Conservation (phyloP, 2,113 vertebrate species). For the Pterophyllum scalare region DNA sequence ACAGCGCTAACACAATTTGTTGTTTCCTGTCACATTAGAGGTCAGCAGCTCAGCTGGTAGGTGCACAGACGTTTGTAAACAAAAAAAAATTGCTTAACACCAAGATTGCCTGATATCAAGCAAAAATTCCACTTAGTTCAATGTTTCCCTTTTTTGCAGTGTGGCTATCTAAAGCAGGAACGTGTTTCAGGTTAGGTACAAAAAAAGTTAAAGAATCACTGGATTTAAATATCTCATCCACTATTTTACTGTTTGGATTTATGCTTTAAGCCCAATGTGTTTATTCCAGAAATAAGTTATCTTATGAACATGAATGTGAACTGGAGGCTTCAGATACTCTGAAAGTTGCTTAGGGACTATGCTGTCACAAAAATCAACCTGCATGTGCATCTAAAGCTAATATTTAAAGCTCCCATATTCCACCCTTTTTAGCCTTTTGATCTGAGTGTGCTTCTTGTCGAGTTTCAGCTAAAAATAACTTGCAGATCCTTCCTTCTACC, state of each 20-base stretch:
- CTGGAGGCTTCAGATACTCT: too few relatives aligned
- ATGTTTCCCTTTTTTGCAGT: neutral
- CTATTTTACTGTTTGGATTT: too few relatives aligned
- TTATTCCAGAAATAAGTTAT: too few relatives aligned
- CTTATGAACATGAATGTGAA: too few relatives aligned
- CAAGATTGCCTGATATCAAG: neutral
- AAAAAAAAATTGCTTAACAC: neutral
- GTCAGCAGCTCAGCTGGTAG: neutral
- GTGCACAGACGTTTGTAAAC: neutral
- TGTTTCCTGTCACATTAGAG: neutral
- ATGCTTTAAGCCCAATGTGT: too few relatives aligned
- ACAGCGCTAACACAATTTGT: neutral
- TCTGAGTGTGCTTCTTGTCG: neutral
- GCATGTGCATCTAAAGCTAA: neutral
- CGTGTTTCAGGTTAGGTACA: neutral
- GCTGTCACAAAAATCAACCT: neutral
- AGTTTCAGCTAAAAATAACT: slow-evolving; percentile 3
- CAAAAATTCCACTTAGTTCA: slow-evolving; percentile 10
- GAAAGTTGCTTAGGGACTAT: neutral
- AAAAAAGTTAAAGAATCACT: too few relatives aligned
- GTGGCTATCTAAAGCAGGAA: neutral
- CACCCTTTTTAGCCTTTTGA: neutral
- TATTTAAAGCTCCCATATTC: neutral
- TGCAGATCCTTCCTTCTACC: neutral
- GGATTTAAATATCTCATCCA: too few relatives aligned